Base-by-base conservation (phyloP, 2,113 vertebrate species). In the Hystrix cristata region DNA sequence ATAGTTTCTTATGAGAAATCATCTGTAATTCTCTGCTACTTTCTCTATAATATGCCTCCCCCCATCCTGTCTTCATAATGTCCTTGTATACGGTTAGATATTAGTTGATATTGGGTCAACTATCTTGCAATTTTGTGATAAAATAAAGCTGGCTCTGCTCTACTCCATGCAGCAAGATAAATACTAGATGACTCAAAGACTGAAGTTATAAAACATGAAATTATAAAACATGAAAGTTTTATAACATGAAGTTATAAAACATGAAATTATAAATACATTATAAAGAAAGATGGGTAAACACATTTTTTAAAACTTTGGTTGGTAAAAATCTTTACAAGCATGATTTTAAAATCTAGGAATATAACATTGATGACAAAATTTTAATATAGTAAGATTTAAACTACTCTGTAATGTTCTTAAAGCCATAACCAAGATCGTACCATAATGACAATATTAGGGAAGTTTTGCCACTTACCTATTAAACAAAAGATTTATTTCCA, bases 261-360 rank as follows among this genome's bases (percentile, higher is more conserved):
- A 71, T 31, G 19, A 69, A 87, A 51, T 3, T 87, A 13, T 78
- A 64, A 95, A 87, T 90, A 60, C 6, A 60, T 31, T 87, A 82
- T 21, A 67, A 81, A 38, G 53, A 90, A 95, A 95, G 18, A 43
- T 82, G 34, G 19, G 31, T 60, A 48, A 83, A 46, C 29, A 34
- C 79, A 23, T 51, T 71, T 86, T 85, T 38, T 3, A 82, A 92
- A 92, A 80, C 21, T 93, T 76, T 21, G 25, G 1, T 90, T 90
- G 76, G 25, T 55, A 87, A 69, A 93, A 87, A 87, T 95, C 53
- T 72, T 81, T 81, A 72, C 19, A 55, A 43, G 8, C 29, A 86
- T 90, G 15, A 27, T 55, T 43, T 67, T 19, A 80, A 81, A 87
- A 82, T 91, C 65, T 59, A 79, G 48, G 72, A 91, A 64, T 48